These are phyloP conservation scores for Argyra leucocephala DNA, from an alignment of 2,888 invertebrate species.

Conservation along the genomic window DNA sequence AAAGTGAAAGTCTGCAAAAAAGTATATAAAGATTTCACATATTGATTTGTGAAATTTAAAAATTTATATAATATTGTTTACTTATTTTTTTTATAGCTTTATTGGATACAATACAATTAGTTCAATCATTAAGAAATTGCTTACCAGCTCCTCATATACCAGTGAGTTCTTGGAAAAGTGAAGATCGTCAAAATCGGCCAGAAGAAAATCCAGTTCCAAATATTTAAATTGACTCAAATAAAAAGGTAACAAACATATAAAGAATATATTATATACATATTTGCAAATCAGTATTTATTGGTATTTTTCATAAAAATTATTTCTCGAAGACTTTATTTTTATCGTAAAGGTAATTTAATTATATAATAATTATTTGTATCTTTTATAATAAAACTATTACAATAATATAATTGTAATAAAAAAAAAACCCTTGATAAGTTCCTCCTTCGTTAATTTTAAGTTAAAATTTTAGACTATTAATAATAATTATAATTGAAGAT, in stretches of 20 bases:
- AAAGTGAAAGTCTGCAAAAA: slow-evolving; percentile 79
- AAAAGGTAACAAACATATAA: background rate
- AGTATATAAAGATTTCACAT: slow-evolving; percentile 47
- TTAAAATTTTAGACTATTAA: no score
- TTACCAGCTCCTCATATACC: slow-evolving; percentile 80
- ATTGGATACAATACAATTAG: slow-evolving; percentile 76
- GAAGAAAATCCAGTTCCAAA: slow-evolving; percentile 22
- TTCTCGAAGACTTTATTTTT: background rate
- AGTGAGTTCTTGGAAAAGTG: slow-evolving; percentile 83
- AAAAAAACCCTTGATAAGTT: background rate
- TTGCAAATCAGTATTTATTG: background rate
- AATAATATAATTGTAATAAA: background rate
- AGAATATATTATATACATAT: background rate
- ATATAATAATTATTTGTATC: background rate
- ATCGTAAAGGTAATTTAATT: background rate
- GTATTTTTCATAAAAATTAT: background rate
- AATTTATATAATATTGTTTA: slow-evolving; percentile 9
- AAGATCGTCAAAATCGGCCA: slow-evolving; percentile 51
- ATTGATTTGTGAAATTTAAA: slow-evolving; percentile 5
- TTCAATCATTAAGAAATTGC: slow-evolving; percentile 74
- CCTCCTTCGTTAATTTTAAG: background rate
- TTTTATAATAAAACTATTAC: background rate
- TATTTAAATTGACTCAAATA: background rate
- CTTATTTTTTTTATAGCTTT: slow-evolving; percentile 48
- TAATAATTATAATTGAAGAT: no score